Conservation (phyloP, 2,888 invertebrate genomes). For the Lithophane semibrunnea region DNA sequence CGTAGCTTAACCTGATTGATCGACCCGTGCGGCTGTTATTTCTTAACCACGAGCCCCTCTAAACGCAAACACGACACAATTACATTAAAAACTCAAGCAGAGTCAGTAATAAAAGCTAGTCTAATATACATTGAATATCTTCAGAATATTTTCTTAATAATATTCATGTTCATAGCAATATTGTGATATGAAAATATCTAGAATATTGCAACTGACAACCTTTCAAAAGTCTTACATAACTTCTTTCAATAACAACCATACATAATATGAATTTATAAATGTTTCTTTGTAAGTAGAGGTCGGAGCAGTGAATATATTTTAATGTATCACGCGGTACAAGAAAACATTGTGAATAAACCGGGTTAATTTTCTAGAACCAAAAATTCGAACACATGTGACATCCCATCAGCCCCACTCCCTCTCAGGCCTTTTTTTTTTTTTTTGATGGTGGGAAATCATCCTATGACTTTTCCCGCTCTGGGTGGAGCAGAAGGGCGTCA, state of each 20-base stretch:
- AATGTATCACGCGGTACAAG: background rate
- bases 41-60: too few species aligned
- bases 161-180: slow-evolving; percentile 33
- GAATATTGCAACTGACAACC: slow-evolving; percentile 35
- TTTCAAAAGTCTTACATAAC: background rate
- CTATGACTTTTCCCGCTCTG: too few species aligned
- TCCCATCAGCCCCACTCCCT: too few species aligned
- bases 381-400: too few species aligned
- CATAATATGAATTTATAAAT: background rate
- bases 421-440: too few species aligned
- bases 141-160: slow-evolving; percentile 15
- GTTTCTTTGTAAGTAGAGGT: background rate
- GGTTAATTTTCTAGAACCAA: too few species aligned
- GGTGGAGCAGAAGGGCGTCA: too few species aligned
- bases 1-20: too few species aligned
- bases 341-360: too few species aligned
- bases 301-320: background rate
- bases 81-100: background rate
- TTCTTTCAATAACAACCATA: slow-evolving; percentile 8
- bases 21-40: too few species aligned
- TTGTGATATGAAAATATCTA: slow-evolving; percentile 15
- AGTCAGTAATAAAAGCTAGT: background rate
- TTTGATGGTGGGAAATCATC: too few species aligned
- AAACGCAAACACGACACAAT: too few species aligned
- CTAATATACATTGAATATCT: background rate